phyloP scores from a whole-genome alignment of 2,113 vertebrate genomes.

The Caracal caracal region DNA sequence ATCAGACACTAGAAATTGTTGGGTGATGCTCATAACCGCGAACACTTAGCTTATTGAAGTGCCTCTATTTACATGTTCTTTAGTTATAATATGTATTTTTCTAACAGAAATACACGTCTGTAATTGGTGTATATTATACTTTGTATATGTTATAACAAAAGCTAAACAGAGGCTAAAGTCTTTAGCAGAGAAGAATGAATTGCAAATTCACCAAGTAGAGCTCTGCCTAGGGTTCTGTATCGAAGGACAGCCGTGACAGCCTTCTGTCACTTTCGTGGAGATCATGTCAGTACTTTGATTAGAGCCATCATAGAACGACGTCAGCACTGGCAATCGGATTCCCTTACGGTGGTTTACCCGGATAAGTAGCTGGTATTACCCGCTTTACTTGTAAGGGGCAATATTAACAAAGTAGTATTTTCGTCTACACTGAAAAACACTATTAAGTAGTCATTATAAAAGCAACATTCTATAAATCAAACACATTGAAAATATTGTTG shows the following conservation, averaged over 20 bases:
- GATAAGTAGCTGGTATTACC: neutral
- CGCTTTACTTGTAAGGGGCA: constrained; percentile 51
- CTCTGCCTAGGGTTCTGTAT: neutral
- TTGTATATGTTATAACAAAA: constrained; percentile 75
- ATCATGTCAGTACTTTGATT: neutral
- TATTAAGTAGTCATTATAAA: neutral
- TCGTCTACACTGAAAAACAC: constrained; percentile 51
- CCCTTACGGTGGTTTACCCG: constrained; percentile 18
- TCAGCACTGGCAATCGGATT: constrained; percentile 16
- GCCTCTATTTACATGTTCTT: constrained; percentile 81
- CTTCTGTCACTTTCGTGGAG: constrained; percentile 16
- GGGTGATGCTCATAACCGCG: constrained; percentile 76
- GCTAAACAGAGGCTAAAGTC: constrained; percentile 75
- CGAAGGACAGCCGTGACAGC: neutral
- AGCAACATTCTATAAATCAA: constrained; percentile 58
- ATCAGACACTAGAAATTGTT: constrained; percentile 75
- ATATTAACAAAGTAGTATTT: constrained; percentile 43
- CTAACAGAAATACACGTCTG: constrained; percentile 79
- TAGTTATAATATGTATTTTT: constrained; percentile 84
- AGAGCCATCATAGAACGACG: neutral
- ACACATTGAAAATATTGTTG: constrained; percentile 48
- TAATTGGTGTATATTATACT: constrained; percentile 80
- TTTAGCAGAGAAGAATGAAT: constrained; percentile 77
- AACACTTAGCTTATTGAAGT: constrained; percentile 83
- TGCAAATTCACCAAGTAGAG: constrained; percentile 38